phyloP scores from a whole-genome alignment of 2,113 vertebrate species.

The Plotosus lineatus region DNA sequence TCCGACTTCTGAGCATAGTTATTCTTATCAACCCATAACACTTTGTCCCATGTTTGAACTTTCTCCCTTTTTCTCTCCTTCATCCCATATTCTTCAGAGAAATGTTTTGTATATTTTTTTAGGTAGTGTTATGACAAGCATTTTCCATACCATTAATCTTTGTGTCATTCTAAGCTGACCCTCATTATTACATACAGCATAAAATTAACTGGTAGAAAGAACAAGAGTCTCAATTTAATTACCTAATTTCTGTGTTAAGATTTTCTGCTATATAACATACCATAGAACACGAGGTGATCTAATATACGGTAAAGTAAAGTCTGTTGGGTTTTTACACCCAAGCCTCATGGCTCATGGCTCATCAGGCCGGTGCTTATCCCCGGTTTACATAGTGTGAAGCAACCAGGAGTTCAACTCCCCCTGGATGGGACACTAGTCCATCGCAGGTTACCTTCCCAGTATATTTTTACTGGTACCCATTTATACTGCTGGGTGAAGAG shows the following conservation, averaged over 20 bases:
- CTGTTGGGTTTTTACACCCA: no score
- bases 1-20: neutral
- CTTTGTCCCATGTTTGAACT: neutral
- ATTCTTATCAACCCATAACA: neutral
- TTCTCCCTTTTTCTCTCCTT: neutral
- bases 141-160: neutral
- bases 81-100: neutral
- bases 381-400: no score
- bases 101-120: neutral
- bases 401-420: no score
- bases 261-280: neutral
- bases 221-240: neutral
- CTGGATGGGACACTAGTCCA: no score
- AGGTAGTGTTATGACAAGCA: neutral
- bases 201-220: neutral
- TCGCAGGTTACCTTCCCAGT: no score
- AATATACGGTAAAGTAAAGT: no score
- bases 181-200: neutral
- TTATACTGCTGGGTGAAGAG: no score
- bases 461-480: no score
- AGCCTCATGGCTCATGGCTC: no score
- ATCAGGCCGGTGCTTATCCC: no score
- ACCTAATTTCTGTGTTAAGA: neutral
- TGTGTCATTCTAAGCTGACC: constrained; percentile 3
- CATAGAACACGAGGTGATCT: neutral